Evolutionary conservation across 2,888 invertebrate genomes (phyloP).

Genomic region (Oscheius myriophilus): DNA sequence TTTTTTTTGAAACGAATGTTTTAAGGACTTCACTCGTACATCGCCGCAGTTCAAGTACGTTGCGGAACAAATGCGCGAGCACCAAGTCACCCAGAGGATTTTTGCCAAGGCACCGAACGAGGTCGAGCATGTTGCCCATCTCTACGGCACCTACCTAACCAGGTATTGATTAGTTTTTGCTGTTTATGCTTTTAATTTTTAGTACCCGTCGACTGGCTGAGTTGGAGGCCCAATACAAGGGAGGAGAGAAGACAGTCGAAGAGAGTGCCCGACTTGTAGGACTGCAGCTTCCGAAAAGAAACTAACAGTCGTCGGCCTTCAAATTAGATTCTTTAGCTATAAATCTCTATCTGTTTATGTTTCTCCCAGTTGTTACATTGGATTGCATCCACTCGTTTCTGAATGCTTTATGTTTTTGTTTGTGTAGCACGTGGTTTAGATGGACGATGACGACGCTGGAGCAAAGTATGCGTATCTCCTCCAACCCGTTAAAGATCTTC

Average conservation of each 20-base stretch:
- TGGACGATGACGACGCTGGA: constrained; percentile 23
- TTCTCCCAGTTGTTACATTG: constrained; percentile 13
- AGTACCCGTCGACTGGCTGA: constrained; percentile 57
- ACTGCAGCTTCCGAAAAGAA: constrained; percentile 53
- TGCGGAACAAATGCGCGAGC: constrained; percentile 52
- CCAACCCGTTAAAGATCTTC: constrained; percentile 43
- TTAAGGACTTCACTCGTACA: constrained; percentile 44
- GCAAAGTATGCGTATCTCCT: constrained; percentile 38
- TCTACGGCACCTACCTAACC: constrained; percentile 62
- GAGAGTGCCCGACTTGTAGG: constrained; percentile 67
- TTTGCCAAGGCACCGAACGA: constrained; percentile 60
- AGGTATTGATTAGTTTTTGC: constrained; percentile 35
- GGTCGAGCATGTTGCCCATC: constrained; percentile 57
- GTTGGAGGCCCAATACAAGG: constrained; percentile 59
- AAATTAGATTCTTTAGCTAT: constrained; percentile 11
- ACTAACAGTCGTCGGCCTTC: neutral
- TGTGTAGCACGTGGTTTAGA: constrained; percentile 1
- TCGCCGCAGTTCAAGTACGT: constrained; percentile 55
- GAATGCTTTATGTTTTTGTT: neutral
- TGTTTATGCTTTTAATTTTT: neutral
- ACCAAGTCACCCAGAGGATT: constrained; percentile 49
- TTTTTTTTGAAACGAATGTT: constrained; percentile 5
- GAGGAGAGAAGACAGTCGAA: constrained; percentile 61
- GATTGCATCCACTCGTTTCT: neutral
- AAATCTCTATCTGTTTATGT: neutral